Conservation (phyloP, 1,140 invertebrate genomes). For the Cotesia typhae region DNA sequence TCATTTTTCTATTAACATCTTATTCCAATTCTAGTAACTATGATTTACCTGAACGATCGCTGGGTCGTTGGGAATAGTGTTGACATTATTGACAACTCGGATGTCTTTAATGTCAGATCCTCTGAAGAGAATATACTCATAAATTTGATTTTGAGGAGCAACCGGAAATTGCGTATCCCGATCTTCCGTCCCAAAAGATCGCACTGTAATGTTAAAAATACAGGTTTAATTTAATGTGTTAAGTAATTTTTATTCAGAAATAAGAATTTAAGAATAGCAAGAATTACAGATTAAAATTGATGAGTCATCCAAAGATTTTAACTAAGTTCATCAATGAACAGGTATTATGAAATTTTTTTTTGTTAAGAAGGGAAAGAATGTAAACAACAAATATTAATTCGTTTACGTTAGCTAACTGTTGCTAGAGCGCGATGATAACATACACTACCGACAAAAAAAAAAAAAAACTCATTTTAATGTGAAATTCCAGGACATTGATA, state of each 20-base stretch:
- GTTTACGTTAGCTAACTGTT: too few relatives aligned
- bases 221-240: not conserved
- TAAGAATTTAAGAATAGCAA: not conserved
- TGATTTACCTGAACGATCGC: conserved; percentile 85
- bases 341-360: too few relatives aligned
- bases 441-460: too few relatives aligned
- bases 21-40: not conserved
- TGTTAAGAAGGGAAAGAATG: too few relatives aligned
- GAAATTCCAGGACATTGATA: too few relatives aligned
- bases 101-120: conserved; percentile 99
- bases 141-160: conserved; percentile 94
- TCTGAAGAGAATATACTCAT: conserved; percentile 98
- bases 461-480: too few relatives aligned
- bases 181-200: conserved; percentile 98
- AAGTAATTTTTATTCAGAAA: not conserved
- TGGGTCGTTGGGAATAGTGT: conserved; percentile 86
- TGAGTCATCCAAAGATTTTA: too few relatives aligned
- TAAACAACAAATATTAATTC: too few relatives aligned
- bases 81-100: conserved; percentile 86
- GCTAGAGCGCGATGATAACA: too few relatives aligned
- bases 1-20: conserved; percentile 1
- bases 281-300: too few relatives aligned
- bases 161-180: conserved; percentile 93
- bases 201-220: conserved; percentile 73
- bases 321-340: too few relatives aligned